Conservation (phyloP, 64 coral and sea anemone genomes). For the Dendrophyllia cribrosa region DNA sequence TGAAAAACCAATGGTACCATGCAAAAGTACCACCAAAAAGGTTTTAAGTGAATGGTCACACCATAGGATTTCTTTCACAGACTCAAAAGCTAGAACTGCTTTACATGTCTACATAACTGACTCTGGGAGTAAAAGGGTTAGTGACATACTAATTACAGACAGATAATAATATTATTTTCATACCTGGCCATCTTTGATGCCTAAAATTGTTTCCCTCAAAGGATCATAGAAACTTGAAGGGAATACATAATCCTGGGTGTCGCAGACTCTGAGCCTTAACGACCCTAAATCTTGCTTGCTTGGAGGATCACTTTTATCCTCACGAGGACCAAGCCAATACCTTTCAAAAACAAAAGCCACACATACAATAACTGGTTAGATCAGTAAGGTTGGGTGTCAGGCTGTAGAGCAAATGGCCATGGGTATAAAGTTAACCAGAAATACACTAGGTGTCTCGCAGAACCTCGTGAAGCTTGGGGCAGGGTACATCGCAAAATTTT, state of each 20-base stretch:
- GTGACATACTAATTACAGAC: background rate
- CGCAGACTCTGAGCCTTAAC: constrained; percentile 79
- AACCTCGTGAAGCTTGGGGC: no score
- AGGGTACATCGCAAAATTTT: no score
- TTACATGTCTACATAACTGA: no score
- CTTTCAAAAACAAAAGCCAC: background rate
- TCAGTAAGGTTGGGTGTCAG: background rate
- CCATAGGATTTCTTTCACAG: no score
- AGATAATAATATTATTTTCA: background rate
- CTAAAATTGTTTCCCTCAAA: constrained; percentile 83
- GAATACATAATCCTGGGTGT: constrained; percentile 87
- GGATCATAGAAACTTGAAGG: constrained; percentile 90
- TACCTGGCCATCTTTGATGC: constrained; percentile 51
- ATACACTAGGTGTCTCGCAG: no score
- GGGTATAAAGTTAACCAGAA: no score
- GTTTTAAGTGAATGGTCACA: no score
- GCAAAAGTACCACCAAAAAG: no score
- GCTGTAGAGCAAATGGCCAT: background rate
- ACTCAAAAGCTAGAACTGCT: no score
- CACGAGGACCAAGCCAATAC: constrained; percentile 90
- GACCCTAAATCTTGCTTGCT: constrained; percentile 73
- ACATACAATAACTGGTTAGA: background rate
- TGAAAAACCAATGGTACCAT: no score
- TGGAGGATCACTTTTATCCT: constrained; percentile 66
- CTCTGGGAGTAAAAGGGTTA: no score